phyloP scores from a whole-genome alignment of 2,888 invertebrate genomes.

The Eristalinus sepulchralis region DNA sequence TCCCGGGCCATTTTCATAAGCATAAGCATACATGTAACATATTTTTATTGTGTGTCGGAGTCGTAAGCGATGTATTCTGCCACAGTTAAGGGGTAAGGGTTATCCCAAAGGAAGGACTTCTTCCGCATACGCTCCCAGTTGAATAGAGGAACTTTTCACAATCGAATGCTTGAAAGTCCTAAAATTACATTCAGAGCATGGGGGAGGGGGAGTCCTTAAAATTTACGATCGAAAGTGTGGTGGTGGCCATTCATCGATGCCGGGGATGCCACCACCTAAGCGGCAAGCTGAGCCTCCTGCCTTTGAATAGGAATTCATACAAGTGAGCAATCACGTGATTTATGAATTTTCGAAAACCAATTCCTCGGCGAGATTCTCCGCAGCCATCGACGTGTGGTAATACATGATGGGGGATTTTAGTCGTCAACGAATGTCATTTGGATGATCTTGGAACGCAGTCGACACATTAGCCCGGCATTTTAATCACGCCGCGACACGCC shows the following conservation, averaged over 20 bases:
- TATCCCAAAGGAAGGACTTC: constrained; percentile 23
- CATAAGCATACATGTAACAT: constrained; percentile 60
- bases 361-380: constrained; percentile 14
- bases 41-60: constrained; percentile 59
- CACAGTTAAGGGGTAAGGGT: constrained; percentile 36
- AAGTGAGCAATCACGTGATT: constrained; percentile 51
- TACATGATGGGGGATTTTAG: constrained; percentile 17
- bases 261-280: neutral
- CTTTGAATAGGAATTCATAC: neutral
- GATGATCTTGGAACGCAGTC: constrained; percentile 22
- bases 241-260: neutral
- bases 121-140: constrained; percentile 5
- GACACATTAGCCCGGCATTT: constrained; percentile 11
- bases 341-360: constrained; percentile 41
- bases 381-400: neutral
- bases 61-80: constrained; percentile 58
- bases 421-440: neutral
- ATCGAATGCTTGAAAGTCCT: constrained; percentile 61
- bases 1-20: constrained; percentile 66
- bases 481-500: constrained; percentile 24
- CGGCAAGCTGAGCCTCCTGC: neutral
- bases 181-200: constrained; percentile 56
- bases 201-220: constrained; percentile 38
- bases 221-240: constrained; percentile 54
- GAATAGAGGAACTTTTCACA: constrained; percentile 49